Percentiles rank a stretch among this genome's conserved stretches.
phyloP scores from a whole-genome alignment of 1,140 invertebrate genomes.

The Nasonia vitripennis region DNA sequence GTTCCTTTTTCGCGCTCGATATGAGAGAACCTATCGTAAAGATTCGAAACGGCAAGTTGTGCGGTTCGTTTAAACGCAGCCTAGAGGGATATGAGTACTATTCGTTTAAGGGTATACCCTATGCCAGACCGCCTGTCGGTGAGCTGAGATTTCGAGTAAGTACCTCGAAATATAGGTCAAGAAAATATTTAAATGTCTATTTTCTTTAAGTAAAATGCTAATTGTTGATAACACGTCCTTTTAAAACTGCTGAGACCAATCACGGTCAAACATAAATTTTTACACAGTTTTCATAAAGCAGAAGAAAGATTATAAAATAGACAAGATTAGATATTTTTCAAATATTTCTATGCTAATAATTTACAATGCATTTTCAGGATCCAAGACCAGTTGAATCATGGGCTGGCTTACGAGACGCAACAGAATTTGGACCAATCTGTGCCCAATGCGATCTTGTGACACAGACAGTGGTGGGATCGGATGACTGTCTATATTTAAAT shows the following conservation, averaged over 20 bases:
- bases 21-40: constrained; percentile 48
- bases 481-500: constrained; percentile 91
- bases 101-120: constrained; percentile 58
- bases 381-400: constrained; percentile 76
- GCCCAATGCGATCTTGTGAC: constrained; percentile 66
- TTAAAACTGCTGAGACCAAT: no score
- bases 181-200: no score
- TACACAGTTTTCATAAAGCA: no score
- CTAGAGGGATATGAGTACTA: constrained; percentile 50
- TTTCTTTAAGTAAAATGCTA: no score
- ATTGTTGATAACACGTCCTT: no score
- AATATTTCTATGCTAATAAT: neutral
- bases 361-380: constrained; percentile 69
- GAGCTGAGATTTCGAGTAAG: constrained; percentile 56
- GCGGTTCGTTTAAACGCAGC: constrained; percentile 19
- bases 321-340: no score
- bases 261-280: no score
- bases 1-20: neutral
- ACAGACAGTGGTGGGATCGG: constrained; percentile 62
- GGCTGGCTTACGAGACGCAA: constrained; percentile 75
- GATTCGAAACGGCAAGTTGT: constrained; percentile 24
- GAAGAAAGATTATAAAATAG: no score
- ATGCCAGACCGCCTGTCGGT: constrained; percentile 55
- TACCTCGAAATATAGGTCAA: neutral
- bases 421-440: constrained; percentile 74